A percentile compares a stretch with the other conserved stretches of the same genome.
These are phyloP conservation scores for Dorcus hopei DNA, from an alignment of 2,888 invertebrate genomes.

Conservation along the genomic window DNA sequence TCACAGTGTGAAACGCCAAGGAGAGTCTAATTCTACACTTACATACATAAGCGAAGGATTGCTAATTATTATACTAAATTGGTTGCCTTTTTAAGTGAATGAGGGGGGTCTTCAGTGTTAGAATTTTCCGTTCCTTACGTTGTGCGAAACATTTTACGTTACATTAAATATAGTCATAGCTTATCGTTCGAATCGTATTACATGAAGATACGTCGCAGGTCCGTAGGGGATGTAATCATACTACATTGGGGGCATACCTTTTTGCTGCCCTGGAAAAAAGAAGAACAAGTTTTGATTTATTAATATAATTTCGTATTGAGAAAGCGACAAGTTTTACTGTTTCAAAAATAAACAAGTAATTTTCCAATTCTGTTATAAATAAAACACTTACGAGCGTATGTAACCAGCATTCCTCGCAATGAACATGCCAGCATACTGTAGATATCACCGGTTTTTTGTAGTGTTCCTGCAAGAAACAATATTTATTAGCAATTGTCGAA, in stretches of 20 bases:
- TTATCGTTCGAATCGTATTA: constrained; percentile 47
- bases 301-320: constrained; percentile 5
- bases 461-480: constrained; percentile 53
- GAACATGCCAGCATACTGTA: constrained; percentile 68
- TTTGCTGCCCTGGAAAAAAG: constrained; percentile 68
- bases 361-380: not conserved
- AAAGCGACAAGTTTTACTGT: not conserved
- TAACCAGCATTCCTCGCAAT: constrained; percentile 70
- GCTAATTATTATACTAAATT: not conserved
- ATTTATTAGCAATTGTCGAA: constrained; percentile 1
- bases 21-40: not conserved
- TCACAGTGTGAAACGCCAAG: not conserved
- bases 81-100: not conserved
- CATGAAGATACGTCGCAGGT: constrained; percentile 86
- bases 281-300: constrained; percentile 19
- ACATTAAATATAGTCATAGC: constrained; percentile 1
- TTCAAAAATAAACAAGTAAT: not conserved
- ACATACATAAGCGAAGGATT: too few species aligned
- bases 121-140: not conserved
- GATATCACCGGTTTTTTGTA: constrained; percentile 65
- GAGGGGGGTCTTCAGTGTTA: not conserved
- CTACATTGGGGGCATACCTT: constrained; percentile 94
- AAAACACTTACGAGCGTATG: constrained; percentile 55
- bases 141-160: not conserved
- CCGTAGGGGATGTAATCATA: constrained; percentile 84